These are phyloP conservation scores for Blastomussa wellsi DNA, from an alignment of 92 coral and sea anemone species.

Conservation along the genomic window DNA sequence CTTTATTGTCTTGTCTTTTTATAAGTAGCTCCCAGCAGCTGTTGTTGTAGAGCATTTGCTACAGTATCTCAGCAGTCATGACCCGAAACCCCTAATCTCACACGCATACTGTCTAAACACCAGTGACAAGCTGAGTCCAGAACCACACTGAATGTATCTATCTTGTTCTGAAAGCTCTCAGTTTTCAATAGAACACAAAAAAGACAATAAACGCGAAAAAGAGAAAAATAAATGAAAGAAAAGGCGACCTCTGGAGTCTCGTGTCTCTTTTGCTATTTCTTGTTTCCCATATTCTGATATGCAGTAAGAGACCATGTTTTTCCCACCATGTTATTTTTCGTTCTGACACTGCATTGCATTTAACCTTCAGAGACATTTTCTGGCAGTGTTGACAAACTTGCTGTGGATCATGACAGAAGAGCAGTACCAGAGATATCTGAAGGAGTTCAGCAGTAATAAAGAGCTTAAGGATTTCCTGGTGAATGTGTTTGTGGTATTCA, in stretches of 20 bases:
- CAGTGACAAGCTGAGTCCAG: too few relatives aligned
- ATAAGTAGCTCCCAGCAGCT: too few relatives aligned
- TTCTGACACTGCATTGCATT: not conserved
- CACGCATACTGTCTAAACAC: too few relatives aligned
- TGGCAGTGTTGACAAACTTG: constrained; percentile 80
- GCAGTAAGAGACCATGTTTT: not conserved
- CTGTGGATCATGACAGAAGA: constrained; percentile 90
- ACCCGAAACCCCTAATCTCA: too few relatives aligned
- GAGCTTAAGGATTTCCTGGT: constrained; percentile 83
- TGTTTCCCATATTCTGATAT: not conserved
- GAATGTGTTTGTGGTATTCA: constrained; percentile 94
- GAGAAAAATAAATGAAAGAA: too few relatives aligned
- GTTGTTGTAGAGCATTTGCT: too few relatives aligned
- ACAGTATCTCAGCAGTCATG: too few relatives aligned
- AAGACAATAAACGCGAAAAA: too few relatives aligned
- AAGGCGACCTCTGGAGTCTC: not conserved
- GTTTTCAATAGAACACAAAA: too few relatives aligned
- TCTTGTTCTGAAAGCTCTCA: too few relatives aligned
- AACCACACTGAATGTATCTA: too few relatives aligned
- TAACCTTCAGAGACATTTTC: constrained; percentile 72
- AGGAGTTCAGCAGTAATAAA: constrained; percentile 72
- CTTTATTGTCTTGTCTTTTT: too few relatives aligned
- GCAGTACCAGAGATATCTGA: constrained; percentile 80
- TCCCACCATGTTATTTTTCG: not conserved
- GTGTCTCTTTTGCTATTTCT: not conserved